These are phyloP conservation scores for Sitobion miscanthi DNA, from an alignment of 1,140 invertebrate species.

Conservation along the genomic window DNA sequence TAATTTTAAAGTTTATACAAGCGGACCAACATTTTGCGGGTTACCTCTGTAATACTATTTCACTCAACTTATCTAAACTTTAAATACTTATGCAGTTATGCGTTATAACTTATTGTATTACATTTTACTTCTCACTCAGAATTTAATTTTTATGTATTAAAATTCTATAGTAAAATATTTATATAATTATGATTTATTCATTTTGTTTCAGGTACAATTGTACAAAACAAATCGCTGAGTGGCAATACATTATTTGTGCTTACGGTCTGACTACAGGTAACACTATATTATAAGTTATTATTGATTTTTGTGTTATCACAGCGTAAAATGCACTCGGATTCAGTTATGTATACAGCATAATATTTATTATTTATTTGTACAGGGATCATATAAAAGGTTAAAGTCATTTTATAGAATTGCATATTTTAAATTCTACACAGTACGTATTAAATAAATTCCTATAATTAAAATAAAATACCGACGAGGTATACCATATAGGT, in stretches of 20 bases:
- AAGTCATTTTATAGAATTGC: not conserved
- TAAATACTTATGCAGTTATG: too few relatives aligned
- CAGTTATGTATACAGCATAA: not conserved
- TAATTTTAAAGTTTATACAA: too few relatives aligned
- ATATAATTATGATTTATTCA: not conserved
- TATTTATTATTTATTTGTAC: not conserved
- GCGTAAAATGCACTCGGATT: not conserved
- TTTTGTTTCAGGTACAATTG: not conserved
- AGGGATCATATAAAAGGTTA: not conserved
- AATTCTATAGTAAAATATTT: not conserved
- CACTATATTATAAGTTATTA: not conserved
- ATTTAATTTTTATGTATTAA: too few relatives aligned
- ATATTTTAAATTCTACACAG: not conserved
- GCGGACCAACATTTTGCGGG: too few relatives aligned
- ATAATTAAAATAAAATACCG: not conserved
- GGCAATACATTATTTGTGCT: not conserved
- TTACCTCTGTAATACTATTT: too few relatives aligned
- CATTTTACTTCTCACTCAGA: too few relatives aligned
- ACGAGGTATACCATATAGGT: too few relatives aligned
- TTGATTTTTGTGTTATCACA: not conserved
- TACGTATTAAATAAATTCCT: not conserved
- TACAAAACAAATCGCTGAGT: not conserved
- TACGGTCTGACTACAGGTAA: not conserved
- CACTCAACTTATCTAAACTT: too few relatives aligned
- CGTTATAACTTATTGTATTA: too few relatives aligned